phyloP scores from a whole-genome alignment of 2,113 vertebrate genomes.

The Heterocephalus glaber region DNA sequence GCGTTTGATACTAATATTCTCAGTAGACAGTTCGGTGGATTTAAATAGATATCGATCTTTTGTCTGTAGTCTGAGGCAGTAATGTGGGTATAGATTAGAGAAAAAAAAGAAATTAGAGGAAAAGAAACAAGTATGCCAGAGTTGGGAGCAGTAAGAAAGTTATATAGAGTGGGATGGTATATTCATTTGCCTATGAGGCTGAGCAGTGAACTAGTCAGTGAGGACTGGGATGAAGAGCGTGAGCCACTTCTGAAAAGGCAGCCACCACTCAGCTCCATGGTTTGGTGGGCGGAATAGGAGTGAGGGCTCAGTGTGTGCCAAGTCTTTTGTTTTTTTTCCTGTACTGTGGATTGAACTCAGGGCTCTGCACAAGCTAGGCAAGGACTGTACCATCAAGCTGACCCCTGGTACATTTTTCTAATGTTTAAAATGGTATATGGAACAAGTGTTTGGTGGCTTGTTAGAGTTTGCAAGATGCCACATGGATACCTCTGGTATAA shows the following conservation, averaged over 20 bases:
- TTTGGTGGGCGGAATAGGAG: not conserved
- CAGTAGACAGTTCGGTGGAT: constrained; percentile 27
- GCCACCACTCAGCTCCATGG: not conserved
- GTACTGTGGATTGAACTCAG: not conserved
- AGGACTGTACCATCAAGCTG: not conserved
- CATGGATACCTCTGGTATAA: not conserved
- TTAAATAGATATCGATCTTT: not conserved
- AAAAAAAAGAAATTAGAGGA: constrained; percentile 7
- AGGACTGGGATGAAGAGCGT: not conserved
- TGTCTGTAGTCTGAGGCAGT: not conserved
- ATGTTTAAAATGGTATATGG: constrained; percentile 38
- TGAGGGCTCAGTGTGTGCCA: not conserved
- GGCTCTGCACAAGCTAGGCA: not conserved
- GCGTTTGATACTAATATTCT: not conserved
- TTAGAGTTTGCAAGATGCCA: constrained; percentile 18
- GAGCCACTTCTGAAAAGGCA: not conserved
- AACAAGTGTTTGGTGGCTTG: not conserved
- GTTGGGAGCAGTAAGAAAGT: not conserved
- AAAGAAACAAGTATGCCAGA: not conserved
- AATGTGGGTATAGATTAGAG: not conserved
- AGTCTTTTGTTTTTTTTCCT: not conserved
- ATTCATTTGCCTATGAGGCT: not conserved
- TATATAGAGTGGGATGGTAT: not conserved
- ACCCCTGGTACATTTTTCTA: not conserved
- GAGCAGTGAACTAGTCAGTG: not conserved